These are phyloP conservation scores for Amazonetta brasiliensis DNA, from an alignment of 2,797 vertebrate genomes.

Conservation along the genomic window DNA sequence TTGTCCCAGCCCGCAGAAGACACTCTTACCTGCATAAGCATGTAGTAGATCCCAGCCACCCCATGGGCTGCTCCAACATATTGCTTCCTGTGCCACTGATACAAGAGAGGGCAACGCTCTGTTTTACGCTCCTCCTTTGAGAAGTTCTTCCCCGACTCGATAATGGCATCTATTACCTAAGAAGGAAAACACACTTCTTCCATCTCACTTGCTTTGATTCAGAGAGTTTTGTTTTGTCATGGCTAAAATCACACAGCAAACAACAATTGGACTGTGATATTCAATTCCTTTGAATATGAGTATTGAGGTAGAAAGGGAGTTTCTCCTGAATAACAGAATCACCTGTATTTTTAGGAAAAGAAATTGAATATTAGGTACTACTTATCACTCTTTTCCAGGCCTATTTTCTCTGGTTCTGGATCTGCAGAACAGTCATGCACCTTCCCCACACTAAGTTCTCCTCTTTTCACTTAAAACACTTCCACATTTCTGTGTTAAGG, in stretches of 20 bases:
- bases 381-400: neutral
- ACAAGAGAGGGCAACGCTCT: constrained; percentile 93
- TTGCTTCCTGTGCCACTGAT: constrained; percentile 98
- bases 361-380: neutral
- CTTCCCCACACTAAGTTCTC: neutral
- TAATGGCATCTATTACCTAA: constrained; percentile 88
- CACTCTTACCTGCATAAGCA: constrained; percentile 89
- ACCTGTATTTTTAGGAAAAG: neutral
- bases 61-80: constrained; percentile 96
- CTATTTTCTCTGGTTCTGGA: neutral
- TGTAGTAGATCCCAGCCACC: constrained; percentile 92
- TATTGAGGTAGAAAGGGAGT: neutral
- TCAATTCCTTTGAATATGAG: neutral
- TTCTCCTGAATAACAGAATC: neutral
- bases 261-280: fast-evolving
- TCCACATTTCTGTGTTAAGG: neutral
- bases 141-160: constrained; percentile 91
- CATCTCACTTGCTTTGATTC: neutral
- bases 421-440: neutral
- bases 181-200: neutral
- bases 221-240: neutral
- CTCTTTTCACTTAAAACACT: neutral
- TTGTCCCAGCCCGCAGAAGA: neutral
- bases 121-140: constrained; percentile 90
- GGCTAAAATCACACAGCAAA: neutral